phyloP scores from a whole-genome alignment of 2,113 vertebrate genomes.

The Serilophus lunatus region DNA sequence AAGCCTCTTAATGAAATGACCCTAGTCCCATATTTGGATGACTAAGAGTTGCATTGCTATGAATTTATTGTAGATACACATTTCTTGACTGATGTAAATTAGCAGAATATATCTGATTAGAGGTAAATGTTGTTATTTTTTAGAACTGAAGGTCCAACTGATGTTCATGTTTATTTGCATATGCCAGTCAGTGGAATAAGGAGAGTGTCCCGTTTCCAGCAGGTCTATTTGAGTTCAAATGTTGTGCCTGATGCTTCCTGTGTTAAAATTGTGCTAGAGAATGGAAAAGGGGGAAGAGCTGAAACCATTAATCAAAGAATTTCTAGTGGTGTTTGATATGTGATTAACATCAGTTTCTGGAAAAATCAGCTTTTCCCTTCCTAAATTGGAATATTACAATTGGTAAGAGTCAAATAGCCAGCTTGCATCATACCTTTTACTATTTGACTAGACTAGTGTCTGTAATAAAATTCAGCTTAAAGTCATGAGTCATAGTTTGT shows the following conservation, averaged over 20 bases:
- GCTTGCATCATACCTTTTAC: background rate
- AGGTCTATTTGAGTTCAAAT: background rate
- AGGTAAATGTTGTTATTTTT: background rate
- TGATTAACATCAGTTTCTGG: background rate
- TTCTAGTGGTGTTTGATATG: background rate
- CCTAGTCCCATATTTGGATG: fast-evolving
- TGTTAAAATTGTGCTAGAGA: background rate
- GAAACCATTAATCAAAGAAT: background rate
- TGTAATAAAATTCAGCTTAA: slow-evolving; percentile 34
- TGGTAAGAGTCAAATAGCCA: background rate
- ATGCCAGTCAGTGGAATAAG: background rate
- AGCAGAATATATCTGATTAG: background rate
- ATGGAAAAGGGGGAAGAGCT: background rate
- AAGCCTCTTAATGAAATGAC: fast-evolving
- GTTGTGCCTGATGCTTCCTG: background rate
- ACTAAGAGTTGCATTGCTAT: background rate
- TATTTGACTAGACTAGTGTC: slow-evolving; percentile 15
- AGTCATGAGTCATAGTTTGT: slow-evolving; percentile 23
- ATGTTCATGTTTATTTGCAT: background rate
- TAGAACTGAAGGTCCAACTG: background rate
- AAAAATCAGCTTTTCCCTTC: background rate
- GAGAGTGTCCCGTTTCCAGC: background rate
- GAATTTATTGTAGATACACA: background rate
- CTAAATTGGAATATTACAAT: background rate
- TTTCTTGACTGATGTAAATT: background rate